These are phyloP conservation scores for Taenioides sp. DNA, from an alignment of 2,797 vertebrate species.

Conservation along the genomic window DNA sequence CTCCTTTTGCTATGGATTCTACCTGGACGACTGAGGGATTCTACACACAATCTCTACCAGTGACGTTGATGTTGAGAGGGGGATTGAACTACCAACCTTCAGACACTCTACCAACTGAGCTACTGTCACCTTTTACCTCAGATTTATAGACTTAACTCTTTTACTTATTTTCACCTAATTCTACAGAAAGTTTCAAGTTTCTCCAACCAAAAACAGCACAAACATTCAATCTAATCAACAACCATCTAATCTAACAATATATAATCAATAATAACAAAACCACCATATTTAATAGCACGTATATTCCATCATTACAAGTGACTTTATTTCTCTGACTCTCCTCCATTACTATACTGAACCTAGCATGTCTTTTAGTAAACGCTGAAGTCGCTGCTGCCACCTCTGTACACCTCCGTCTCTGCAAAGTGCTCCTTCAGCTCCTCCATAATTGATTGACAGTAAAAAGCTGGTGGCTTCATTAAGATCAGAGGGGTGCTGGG, in stretches of 20 bases:
- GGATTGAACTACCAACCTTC: no score
- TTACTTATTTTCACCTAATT: no score
- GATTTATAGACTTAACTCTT: no score
- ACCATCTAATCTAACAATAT: no score
- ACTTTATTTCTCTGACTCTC: neutral
- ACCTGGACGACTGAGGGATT: no score
- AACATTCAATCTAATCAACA: neutral
- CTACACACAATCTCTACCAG: no score
- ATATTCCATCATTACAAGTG: neutral
- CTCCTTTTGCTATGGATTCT: no score
- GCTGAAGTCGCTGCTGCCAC: slow-evolving; percentile 47
- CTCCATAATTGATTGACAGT: slow-evolving; percentile 78
- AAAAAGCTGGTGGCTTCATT: slow-evolving; percentile 76
- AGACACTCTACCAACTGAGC: no score
- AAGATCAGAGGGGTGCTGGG: slow-evolving; percentile 74
- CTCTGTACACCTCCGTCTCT: slow-evolving; percentile 60
- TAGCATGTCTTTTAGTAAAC: neutral
- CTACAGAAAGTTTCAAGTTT: no score
- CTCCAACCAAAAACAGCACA: neutral
- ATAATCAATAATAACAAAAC: neutral
- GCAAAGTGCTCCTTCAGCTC: slow-evolving; percentile 66
- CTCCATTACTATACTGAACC: slow-evolving; percentile 5
- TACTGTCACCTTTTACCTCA: no score
- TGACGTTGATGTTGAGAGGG: no score
- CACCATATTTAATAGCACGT: neutral